phyloP scores from a whole-genome alignment of 2,888 invertebrate genomes.

The Cremastinae sp. region DNA sequence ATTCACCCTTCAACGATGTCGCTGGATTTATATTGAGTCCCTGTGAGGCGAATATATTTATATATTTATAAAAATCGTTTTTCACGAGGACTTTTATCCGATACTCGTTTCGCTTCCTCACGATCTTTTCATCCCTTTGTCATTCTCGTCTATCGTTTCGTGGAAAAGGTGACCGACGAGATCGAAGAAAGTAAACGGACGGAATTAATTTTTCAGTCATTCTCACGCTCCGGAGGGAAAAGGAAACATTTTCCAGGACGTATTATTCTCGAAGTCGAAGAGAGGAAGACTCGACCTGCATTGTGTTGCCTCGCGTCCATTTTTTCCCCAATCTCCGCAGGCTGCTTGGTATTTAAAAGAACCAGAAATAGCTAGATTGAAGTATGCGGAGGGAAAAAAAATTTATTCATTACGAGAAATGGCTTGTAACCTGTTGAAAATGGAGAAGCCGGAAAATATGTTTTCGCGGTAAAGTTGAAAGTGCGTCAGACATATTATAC shows the following conservation, averaged over 20 bases:
- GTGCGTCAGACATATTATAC: neutral
- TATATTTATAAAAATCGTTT: slow-evolving; percentile 33
- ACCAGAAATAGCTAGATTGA: neutral
- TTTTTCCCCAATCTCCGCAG: too few relatives aligned
- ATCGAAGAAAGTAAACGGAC: slow-evolving; percentile 26
- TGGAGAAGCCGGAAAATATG: neutral
- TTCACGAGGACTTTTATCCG: slow-evolving; percentile 56
- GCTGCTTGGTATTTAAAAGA: too few relatives aligned
- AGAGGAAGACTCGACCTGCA: neutral
- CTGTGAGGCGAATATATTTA: neutral
- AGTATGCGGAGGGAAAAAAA: neutral
- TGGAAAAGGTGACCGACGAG: slow-evolving; percentile 5
- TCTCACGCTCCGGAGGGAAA: slow-evolving; percentile 49
- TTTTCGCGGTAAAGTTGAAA: neutral
- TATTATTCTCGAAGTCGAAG: neutral
- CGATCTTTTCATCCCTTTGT: slow-evolving; percentile 25
- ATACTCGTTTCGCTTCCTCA: slow-evolving; percentile 41
- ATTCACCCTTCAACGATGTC: neutral
- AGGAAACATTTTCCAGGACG: slow-evolving; percentile 13
- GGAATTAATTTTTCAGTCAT: slow-evolving; percentile 53
- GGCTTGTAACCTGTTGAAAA: slow-evolving; percentile 31
- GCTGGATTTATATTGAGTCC: neutral
- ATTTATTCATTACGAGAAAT: neutral
- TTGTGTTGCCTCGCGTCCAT: neutral
- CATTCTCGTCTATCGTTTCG: neutral